phyloP scores from a whole-genome alignment of 2,113 vertebrate species.

The Trachemys scripta region DNA sequence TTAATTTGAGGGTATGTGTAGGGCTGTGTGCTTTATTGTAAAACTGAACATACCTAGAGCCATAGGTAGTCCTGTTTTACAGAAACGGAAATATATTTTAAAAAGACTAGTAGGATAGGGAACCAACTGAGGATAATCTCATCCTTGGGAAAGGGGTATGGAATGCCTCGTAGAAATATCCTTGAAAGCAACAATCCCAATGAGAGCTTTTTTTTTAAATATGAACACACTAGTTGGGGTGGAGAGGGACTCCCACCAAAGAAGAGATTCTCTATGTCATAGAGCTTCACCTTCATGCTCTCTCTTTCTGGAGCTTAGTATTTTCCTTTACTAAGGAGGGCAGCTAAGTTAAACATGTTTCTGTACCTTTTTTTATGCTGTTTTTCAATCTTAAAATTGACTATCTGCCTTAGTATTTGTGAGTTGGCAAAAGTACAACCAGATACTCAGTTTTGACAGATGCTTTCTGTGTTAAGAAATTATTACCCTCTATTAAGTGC shows the following conservation, averaged over 20 bases:
- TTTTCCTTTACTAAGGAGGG: too few relatives aligned
- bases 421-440: background rate
- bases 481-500: background rate
- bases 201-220: background rate
- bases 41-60: background rate
- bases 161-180: too few relatives aligned
- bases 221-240: too few relatives aligned
- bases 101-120: background rate
- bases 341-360: background rate
- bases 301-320: background rate
- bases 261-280: background rate
- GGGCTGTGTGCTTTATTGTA: background rate
- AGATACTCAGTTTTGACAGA: background rate
- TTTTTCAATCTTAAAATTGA: background rate
- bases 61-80: background rate
- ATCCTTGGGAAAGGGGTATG: background rate
- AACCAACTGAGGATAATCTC: background rate
- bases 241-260: background rate
- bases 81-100: background rate
- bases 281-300: background rate
- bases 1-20: background rate
- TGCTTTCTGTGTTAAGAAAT: background rate
- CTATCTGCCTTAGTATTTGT: background rate
- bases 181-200: background rate
- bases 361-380: background rate